A percentile compares a stretch with the other conserved stretches of the same genome.
Evolutionary conservation across 2,113 vertebrate genomes (phyloP).

Genomic region (Syngnathus typhle): DNA sequence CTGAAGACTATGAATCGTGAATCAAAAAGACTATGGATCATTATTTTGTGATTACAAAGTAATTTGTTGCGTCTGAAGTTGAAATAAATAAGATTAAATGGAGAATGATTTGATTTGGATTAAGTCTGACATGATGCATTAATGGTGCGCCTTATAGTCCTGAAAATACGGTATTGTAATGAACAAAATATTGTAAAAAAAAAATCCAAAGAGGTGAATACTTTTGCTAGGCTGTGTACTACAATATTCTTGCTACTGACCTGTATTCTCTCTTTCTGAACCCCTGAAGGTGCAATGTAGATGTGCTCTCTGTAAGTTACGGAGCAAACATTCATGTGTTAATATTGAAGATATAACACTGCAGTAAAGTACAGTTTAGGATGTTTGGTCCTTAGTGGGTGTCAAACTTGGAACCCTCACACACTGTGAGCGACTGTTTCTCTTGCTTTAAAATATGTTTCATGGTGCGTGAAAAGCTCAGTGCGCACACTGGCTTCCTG

Average conservation of each 20-base stretch:
- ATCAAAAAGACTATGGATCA: too few species aligned
- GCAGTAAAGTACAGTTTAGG: background rate
- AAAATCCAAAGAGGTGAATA: too few species aligned
- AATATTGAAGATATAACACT: background rate
- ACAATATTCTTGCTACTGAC: constrained; percentile 50
- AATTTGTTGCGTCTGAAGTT: too few species aligned
- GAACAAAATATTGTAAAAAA: too few species aligned
- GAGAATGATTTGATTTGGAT: too few species aligned
- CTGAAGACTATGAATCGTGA: too few species aligned
- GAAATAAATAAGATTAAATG: too few species aligned
- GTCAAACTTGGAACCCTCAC: background rate
- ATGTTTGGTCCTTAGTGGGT: background rate
- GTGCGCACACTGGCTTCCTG: background rate
- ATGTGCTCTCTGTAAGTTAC: constrained; percentile 77
- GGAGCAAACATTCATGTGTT: background rate
- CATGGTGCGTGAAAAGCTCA: background rate
- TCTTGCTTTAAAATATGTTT: background rate
- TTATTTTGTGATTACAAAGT: too few species aligned
- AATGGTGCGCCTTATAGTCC: too few species aligned
- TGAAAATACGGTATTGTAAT: too few species aligned
- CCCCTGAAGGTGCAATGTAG: constrained; percentile 91
- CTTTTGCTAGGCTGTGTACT: background rate
- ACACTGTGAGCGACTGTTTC: background rate
- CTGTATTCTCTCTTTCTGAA: constrained; percentile 96
- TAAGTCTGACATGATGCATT: too few species aligned